Base-by-base conservation (phyloP, 2,113 vertebrate genomes). In the Trogon surrucura region DNA sequence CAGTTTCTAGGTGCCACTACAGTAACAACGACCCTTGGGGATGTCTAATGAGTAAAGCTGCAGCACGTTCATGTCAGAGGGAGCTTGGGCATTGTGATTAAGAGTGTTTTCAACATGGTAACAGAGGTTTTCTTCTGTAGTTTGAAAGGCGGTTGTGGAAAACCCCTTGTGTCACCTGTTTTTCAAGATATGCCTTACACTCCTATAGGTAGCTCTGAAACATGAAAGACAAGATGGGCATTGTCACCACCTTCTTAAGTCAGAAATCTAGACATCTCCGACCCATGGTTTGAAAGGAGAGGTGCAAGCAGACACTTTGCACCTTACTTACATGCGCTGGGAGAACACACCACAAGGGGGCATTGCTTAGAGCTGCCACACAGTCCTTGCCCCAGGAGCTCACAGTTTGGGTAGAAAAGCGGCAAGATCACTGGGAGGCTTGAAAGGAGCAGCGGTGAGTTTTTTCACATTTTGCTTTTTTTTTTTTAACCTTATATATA, bases 161-260 rank as follows among this genome's bases (percentile, higher is more conserved):
- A 95, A 96, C 81, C 77, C 53, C 86, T 88, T 30, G 36, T 65
- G 60, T 66, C 77, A 65, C 45, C 62, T 73, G 58, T 70, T 94
- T 93, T 87, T 89, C 70, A 94, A 89, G 84, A 88, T 11, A 0
- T 89, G 60, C 0, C 0, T 81, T 96, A 84, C 38, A 71, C 38
- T 83, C 65, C 85, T 87, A 54, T 32, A 93, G 86, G 79, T 91
- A 89, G 66, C 70, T 92, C 89, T 87, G 86, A 93, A 86, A 94
- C 0, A 0, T 81, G 91, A 81, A 93, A 93, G 77, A 82, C 66
- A 93, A 87, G 70, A 82, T 44, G 36, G 80, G 77, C 32, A 80
- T 85, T 93, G 84, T 91, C 94, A 92, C 67, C 61, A 36, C 57
- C 48, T 54, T 67, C 78, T 69, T 72, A 79, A 92, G 53, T 69